phyloP scores from a whole-genome alignment of 2,797 vertebrate species.

The Borostomias antarcticus region DNA sequence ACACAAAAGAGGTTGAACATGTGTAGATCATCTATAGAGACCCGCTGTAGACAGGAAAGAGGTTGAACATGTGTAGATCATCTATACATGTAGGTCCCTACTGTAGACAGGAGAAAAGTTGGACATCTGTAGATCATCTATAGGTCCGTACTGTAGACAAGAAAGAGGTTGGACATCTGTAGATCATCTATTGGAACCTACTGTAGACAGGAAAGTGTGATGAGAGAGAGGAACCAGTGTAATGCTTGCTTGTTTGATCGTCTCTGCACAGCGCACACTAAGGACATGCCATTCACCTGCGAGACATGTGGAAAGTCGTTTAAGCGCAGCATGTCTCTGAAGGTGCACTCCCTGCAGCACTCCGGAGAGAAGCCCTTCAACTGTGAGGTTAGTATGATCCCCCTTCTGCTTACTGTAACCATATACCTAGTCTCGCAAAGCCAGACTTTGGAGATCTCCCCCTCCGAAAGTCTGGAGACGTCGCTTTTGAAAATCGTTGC shows the following conservation, averaged over 20 bases:
- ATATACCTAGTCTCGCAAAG: too few species aligned
- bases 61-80: too few species aligned
- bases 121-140: too few species aligned
- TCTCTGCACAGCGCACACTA: conserved; percentile 87
- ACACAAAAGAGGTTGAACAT: too few species aligned
- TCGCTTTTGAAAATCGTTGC: too few species aligned
- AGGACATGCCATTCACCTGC: conserved; percentile 98
- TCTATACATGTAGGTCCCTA: too few species aligned
- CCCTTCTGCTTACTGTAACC: background rate
- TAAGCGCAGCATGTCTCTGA: conserved; percentile 97
- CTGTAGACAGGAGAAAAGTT: too few species aligned
- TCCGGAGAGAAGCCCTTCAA: conserved; percentile 97
- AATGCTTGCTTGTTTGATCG: conserved; percentile 20
- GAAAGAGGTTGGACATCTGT: background rate
- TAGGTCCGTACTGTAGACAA: background rate
- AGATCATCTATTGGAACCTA: too few species aligned
- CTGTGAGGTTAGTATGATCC: conserved; percentile 94
- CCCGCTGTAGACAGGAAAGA: too few species aligned
- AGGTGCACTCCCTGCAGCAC: conserved; percentile 96
- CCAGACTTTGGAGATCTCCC: too few species aligned
- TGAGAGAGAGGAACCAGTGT: background rate
- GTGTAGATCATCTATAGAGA: too few species aligned
- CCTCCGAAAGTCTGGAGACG: too few species aligned
- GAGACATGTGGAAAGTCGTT: conserved; percentile 98
- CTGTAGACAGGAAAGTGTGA: background rate